Conservation (phyloP, 2,797 vertebrate genomes). For the Pantherophis vulpinus region DNA sequence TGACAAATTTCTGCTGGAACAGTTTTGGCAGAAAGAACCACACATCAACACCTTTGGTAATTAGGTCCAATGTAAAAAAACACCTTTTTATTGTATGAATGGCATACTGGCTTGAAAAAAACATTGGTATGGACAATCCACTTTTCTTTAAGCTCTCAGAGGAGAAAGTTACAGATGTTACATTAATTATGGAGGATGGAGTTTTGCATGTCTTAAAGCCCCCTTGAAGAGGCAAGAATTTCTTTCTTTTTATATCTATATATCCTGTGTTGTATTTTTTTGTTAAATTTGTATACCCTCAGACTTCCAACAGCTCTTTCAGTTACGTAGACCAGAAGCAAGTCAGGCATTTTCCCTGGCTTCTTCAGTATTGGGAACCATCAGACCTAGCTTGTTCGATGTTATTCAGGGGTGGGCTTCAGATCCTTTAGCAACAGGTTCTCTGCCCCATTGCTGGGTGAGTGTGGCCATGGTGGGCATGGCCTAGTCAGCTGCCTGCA, state of each 20-base stretch:
- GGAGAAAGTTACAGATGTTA: not conserved
- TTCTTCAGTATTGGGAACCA: not conserved
- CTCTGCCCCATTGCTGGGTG: too few species aligned
- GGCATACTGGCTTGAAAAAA: not conserved
- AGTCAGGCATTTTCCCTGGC: not conserved
- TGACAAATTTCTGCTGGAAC: not conserved
- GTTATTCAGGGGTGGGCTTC: not conserved
- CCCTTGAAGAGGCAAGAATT: not conserved
- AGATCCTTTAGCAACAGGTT: too few species aligned
- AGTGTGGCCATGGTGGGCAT: too few species aligned
- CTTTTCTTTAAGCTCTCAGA: not conserved
- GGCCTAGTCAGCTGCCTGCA: too few species aligned
- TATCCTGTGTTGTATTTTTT: not conserved
- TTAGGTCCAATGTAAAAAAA: not conserved
- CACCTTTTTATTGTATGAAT: not conserved
- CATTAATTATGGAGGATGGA: not conserved
- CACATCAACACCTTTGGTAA: not conserved
- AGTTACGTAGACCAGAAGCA: not conserved
- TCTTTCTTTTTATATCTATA: not conserved
- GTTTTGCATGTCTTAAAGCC: not conserved
- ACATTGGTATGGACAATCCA: not conserved
- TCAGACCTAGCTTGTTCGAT: not conserved
- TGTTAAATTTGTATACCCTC: not conserved
- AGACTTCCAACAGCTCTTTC: not conserved
- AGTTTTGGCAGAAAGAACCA: not conserved